Evolutionary conservation across 2,888 invertebrate genomes (phyloP), one percentile per base, ranked within the genome.

Genomic region (Xylocampa areola): DNA sequence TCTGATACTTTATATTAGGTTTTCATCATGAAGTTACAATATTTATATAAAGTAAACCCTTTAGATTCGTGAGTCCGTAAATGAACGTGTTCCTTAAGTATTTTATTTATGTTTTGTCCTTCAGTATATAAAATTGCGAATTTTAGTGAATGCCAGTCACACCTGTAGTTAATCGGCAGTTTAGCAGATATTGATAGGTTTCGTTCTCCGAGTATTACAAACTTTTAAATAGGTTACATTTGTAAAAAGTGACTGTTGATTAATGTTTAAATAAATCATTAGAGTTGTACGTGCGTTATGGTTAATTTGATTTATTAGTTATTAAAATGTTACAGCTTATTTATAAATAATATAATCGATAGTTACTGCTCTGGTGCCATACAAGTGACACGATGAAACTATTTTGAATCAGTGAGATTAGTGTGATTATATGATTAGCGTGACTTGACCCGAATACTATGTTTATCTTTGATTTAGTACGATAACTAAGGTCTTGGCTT

Each of bases 201-300:
- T 41, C 27, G 36, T 19, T 50, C 16, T 35, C 8, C 16, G 23
- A 30, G 25, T 41, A 60, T 58, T 48, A 57, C 30, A 58, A 41
- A 48, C 48, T 57, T 40, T 16, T 59, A 50, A 45, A 48, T 59
- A 51, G 55, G 41, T 60, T 50, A 59, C 32, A 50, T 60, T 48
- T 64, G 35, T 50, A 13, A 45, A 33, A 36, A 21, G 3, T 0
- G 33, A 49, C 13, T 13, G n/a, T 16, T 39, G 11, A 33, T 62
- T 17, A 40, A 43, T 17, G 36, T 4, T 30, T 45, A 19, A 35
- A 40, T 55, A 33, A 35, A 39, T 54, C 11, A 41, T 30, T 39
- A 14, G 2, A 29, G 2, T 11, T 29, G 10, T 39, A 29, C 4
- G 13, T n/a, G 29, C 2, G 23, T 25, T 29, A n/a, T 1, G 6